phyloP scores from a whole-genome alignment of 2,113 vertebrate genomes.

The Falcunculus frontatus region DNA sequence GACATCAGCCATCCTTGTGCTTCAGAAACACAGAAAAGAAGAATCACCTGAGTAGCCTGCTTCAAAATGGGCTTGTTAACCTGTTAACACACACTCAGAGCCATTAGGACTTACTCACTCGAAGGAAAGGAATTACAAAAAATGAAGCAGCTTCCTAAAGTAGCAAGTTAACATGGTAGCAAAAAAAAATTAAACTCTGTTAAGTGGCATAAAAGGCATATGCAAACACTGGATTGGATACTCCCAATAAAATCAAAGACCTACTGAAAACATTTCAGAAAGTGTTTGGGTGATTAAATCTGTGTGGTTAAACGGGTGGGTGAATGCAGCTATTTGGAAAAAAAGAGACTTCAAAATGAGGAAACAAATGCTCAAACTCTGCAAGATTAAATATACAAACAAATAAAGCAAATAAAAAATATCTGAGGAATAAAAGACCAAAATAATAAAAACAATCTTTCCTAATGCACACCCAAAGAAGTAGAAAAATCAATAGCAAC shows the following conservation, averaged over 20 bases:
- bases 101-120: not conserved
- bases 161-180: not conserved
- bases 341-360: not conserved
- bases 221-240: not conserved
- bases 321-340: not conserved
- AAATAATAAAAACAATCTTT: not conserved
- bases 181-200: not conserved
- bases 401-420: not conserved
- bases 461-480: not conserved
- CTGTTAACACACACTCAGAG: not conserved
- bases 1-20: not conserved
- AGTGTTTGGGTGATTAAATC: not conserved
- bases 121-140: not conserved
- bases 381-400: not conserved
- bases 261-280: not conserved
- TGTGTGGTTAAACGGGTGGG: not conserved
- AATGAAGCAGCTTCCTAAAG: not conserved
- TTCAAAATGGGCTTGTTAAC: not conserved
- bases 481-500: not conserved
- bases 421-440: not conserved
- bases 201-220: not conserved
- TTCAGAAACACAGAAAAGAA: not conserved
- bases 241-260: not conserved
- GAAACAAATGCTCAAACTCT: not conserved
- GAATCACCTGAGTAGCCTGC: not conserved